These are phyloP conservation scores for Adelognathus sp. DNA, from an alignment of 2,888 invertebrate species.

Conservation along the genomic window DNA sequence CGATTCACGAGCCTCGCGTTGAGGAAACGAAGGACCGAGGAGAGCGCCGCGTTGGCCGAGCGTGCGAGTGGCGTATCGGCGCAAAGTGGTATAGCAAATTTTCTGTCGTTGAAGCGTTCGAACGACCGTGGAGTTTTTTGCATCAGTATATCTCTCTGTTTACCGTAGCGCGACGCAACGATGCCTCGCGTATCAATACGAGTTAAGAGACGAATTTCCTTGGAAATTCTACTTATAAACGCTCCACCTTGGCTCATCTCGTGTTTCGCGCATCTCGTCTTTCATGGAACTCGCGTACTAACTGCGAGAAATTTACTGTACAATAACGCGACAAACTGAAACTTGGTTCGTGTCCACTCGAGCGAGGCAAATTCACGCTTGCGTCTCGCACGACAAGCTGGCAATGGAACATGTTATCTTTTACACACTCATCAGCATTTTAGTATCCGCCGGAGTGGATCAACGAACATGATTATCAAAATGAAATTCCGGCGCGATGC, in stretches of 20 bases:
- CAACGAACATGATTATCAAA: too few species aligned
- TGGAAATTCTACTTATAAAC: neutral
- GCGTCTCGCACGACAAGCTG: too few species aligned
- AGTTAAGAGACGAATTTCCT: conserved; percentile 15
- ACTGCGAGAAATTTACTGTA: neutral
- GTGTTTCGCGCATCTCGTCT: neutral
- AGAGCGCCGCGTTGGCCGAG: conserved; percentile 14
- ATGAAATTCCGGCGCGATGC: too few species aligned
- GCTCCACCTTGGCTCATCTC: neutral
- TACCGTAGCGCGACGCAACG: neutral
- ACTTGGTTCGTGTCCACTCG: too few species aligned
- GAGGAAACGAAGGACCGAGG: conserved; percentile 46
- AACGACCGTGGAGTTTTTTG: conserved; percentile 17
- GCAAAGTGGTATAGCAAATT: neutral
- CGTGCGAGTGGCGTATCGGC: conserved; percentile 4
- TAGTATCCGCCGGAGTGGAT: too few species aligned
- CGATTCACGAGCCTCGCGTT: conserved; percentile 21
- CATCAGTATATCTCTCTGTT: conserved; percentile 20
- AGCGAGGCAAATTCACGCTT: too few species aligned
- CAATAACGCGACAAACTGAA: neutral
- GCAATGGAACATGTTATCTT: too few species aligned
- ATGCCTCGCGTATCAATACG: conserved; percentile 31
- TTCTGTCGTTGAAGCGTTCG: conserved; percentile 26
- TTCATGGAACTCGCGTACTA: neutral
- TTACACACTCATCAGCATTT: too few species aligned